Base-by-base conservation (phyloP, 1,140 invertebrate genomes). In the Centruroides sculpturatus region DNA sequence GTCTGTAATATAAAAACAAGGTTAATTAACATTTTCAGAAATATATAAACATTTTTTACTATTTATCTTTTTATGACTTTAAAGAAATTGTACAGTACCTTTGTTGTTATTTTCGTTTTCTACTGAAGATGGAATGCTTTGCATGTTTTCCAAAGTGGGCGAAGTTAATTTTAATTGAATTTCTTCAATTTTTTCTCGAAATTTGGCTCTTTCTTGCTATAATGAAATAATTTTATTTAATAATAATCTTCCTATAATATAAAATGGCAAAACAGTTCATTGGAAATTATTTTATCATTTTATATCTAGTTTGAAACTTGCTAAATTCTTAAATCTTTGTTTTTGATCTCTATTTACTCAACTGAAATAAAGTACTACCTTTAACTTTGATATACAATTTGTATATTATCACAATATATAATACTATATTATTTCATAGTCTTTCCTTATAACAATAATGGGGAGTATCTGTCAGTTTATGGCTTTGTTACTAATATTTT, bases 171-270 rank as follows among this genome's bases (percentile, higher is more conserved):
- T 82, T 13, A 84, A 66, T 66, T 89, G 85, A 54, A 86, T 80
- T 62, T 86, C 82, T 70, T 87, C 85, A 55, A 87, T 82, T 68
- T 81, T 83, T 57, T 80, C 79, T 66, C 85, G 85, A 59, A 88
- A 87, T 47, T 75, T 73, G n/a, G 76, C 73, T 63, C 83, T 81
- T 69, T 89, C 85, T 60, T 76, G 69, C 62, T 64, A 36, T 58
- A 8, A 35, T 49, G 47, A 35, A 55, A 36, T 34, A 55, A 41
- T 41, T 41, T 41, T 41, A 23, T 0, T 23, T 23, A 23, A 23
- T 23, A 23, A 23, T 23, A 23, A 23, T 23, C 23, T 23, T 23
- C 23, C 1, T 23, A 23, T 23, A 23, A 23, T 5, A 50, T 12
- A 51, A 4, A 51, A 0, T 85, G 66, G 55, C 47, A 68, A 64